phyloP scores from a whole-genome alignment of 2,888 invertebrate genomes.

The Oeneis ivallda region DNA sequence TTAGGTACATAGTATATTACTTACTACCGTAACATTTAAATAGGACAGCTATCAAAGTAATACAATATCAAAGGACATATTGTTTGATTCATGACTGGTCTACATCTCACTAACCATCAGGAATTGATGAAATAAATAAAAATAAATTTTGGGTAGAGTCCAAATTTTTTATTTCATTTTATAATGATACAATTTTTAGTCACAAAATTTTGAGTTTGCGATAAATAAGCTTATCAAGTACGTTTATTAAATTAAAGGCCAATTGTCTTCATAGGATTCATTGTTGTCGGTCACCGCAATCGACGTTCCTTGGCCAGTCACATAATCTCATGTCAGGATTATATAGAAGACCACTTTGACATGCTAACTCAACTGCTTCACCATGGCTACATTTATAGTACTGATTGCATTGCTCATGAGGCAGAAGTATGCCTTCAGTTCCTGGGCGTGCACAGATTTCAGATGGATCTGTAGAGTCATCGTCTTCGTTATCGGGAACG shows the following conservation, averaged over 20 bases:
- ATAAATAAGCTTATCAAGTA: slow-evolving; percentile 8
- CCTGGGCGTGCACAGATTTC: slow-evolving; percentile 42
- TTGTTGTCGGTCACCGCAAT: slow-evolving; percentile 47
- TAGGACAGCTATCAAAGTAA: too few relatives aligned
- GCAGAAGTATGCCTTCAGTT: slow-evolving; percentile 49
- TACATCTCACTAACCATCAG: neutral
- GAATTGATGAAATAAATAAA: neutral
- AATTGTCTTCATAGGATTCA: neutral
- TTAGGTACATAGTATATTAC: too few relatives aligned
- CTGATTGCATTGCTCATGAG: slow-evolving; percentile 53
- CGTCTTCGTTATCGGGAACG: slow-evolving; percentile 35
- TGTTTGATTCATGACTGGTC: too few relatives aligned
- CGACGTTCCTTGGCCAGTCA: slow-evolving; percentile 52
- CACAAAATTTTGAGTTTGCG: slow-evolving; percentile 4
- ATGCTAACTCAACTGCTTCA: slow-evolving; percentile 44
- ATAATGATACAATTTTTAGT: slow-evolving; percentile 7
- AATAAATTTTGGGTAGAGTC: neutral
- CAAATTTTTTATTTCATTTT: slow-evolving; percentile 12
- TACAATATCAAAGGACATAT: too few relatives aligned
- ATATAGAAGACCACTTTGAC: slow-evolving; percentile 47
- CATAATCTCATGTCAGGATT: slow-evolving; percentile 47
- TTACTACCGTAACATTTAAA: too few relatives aligned
- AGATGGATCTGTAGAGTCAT: slow-evolving; percentile 42
- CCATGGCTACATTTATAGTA: slow-evolving; percentile 52
- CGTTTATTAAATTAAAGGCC: neutral